Percentiles rank a stretch among this genome's conserved stretches.
Conservation (phyloP, 1,140 invertebrate genomes). For the Eupristina koningsbergeri region DNA sequence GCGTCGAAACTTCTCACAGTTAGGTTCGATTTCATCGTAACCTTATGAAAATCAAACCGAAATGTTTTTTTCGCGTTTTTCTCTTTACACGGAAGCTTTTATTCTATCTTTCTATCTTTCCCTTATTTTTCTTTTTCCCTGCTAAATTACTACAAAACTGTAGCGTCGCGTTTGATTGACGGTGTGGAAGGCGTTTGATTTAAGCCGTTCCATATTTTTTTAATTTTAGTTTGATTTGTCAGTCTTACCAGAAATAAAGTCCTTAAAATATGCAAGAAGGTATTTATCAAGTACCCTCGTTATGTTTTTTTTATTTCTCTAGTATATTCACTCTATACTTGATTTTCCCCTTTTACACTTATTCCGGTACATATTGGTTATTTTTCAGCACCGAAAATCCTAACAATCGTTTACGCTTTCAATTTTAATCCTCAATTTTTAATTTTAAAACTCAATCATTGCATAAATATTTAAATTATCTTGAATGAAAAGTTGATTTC, state of each 20-base stretch:
- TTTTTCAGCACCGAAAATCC: neutral
- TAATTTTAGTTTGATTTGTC: constrained; percentile 58
- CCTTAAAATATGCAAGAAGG: constrained; percentile 50
- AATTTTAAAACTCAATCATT: neutral
- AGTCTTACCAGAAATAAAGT: constrained; percentile 57
- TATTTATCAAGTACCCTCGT: neutral
- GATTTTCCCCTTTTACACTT: neutral
- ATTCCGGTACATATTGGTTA: neutral
- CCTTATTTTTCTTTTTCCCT: neutral
- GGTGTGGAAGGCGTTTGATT: constrained; percentile 18
- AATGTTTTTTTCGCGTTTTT: neutral
- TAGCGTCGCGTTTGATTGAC: constrained; percentile 47
- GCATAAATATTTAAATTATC: neutral
- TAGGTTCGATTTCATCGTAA: constrained; percentile 24
- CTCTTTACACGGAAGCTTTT: neutral
- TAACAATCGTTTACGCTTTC: neutral
- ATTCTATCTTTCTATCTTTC: neutral
- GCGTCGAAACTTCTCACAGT: neutral
- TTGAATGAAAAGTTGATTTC: constrained; percentile 13
- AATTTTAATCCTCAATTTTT: neutral
- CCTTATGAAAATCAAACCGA: neutral
- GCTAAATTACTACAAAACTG: constrained; percentile 35
- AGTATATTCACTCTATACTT: neutral
- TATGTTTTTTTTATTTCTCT: neutral
- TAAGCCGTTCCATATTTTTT: constrained; percentile 25